phyloP scores from a whole-genome alignment of 2,888 invertebrate genomes.

The Spicauda simplicius region DNA sequence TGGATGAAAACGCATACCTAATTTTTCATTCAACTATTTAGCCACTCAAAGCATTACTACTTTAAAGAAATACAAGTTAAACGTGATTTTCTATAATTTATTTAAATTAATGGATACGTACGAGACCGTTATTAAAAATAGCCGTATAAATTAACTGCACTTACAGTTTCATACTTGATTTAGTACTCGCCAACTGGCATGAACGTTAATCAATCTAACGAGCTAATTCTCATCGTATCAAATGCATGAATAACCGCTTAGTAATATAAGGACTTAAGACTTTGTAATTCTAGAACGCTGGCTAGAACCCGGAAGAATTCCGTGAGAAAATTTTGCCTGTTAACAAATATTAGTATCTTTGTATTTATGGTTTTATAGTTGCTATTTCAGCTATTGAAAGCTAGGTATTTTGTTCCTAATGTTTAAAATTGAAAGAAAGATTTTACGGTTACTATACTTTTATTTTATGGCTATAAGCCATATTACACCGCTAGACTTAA shows the following conservation, averaged over 20 bases:
- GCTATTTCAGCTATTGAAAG: too few relatives aligned
- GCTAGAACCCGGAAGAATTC: conserved; percentile 13
- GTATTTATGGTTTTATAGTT: not conserved
- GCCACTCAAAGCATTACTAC: too few relatives aligned
- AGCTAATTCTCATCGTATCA: conserved; percentile 35
- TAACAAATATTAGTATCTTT: not conserved
- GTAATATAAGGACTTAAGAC: conserved; percentile 20
- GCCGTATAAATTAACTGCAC: conserved; percentile 17
- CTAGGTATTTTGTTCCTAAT: too few relatives aligned
- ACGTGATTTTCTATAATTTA: too few relatives aligned
- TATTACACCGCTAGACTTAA: too few relatives aligned
- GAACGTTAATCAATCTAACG: conserved; percentile 35
- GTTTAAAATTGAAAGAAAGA: too few relatives aligned
- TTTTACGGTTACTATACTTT: too few relatives aligned
- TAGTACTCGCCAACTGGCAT: conserved; percentile 31
- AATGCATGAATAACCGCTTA: conserved; percentile 27
- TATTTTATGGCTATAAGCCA: too few relatives aligned
- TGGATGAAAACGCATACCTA: too few relatives aligned
- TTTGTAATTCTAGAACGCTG: conserved; percentile 24
- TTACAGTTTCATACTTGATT: conserved; percentile 35
- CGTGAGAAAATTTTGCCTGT: conserved; percentile 12
- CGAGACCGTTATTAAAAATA: conserved; percentile 7
- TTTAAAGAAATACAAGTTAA: too few relatives aligned
- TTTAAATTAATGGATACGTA: not conserved
- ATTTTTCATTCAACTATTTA: too few relatives aligned